Conservation (phyloP, 2,113 vertebrate species). For the Pangasianodon gigas region DNA sequence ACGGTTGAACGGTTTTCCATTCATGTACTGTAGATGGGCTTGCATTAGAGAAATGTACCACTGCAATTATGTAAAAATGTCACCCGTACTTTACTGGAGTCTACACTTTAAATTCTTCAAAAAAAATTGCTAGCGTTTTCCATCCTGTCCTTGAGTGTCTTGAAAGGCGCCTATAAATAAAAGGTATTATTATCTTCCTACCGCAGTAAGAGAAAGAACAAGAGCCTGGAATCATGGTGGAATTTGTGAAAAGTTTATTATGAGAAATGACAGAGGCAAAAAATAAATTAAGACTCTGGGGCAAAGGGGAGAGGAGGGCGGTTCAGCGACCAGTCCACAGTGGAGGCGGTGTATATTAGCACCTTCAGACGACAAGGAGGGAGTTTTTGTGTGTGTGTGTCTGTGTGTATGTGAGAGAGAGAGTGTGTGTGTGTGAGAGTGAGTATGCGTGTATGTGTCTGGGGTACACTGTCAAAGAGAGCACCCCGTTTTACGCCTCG, state of each 20-base stretch:
- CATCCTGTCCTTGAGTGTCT: no score
- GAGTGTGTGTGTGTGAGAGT: constrained; percentile 23
- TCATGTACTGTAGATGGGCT: not conserved
- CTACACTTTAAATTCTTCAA: no score
- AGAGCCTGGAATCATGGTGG: constrained; percentile 44
- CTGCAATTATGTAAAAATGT: not conserved
- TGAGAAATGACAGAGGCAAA: constrained; percentile 74
- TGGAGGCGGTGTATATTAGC: constrained; percentile 49
- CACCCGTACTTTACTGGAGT: no score
- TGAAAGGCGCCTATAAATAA: no score
- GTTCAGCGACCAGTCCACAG: constrained; percentile 69
- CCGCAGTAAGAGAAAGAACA: not conserved
- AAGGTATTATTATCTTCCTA: no score
- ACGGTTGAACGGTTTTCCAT: not conserved
- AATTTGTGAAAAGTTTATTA: constrained; percentile 82
- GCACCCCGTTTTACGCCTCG: constrained; percentile 52
- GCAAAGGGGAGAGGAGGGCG: constrained; percentile 48
- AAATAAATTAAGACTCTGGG: constrained; percentile 78
- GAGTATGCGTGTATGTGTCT: not conserved
- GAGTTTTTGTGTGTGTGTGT: not conserved
- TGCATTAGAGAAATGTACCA: not conserved
- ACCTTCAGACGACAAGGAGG: constrained; percentile 57
- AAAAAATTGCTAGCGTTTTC: no score
- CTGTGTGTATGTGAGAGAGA: not conserved
- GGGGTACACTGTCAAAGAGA: not conserved